Conservation (phyloP, 2,113 vertebrate species). For the Halichoeres trimaculatus region DNA sequence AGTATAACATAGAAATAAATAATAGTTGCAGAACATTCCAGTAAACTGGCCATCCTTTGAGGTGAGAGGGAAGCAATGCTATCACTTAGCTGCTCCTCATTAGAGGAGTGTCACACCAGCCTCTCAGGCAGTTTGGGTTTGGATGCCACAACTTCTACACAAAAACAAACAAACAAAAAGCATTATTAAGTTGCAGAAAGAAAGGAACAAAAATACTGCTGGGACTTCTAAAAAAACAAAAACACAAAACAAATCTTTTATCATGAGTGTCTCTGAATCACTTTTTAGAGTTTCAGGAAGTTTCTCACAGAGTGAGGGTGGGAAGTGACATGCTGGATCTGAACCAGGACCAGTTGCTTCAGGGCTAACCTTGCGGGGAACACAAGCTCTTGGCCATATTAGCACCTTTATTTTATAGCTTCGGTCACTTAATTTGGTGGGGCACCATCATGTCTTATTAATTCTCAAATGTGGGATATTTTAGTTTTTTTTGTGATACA, state of each 20-base stretch:
- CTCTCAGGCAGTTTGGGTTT: constrained; percentile 79
- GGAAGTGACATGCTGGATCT: no score
- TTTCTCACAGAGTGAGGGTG: no score
- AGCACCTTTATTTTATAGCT: constrained; percentile 49
- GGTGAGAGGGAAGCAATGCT: constrained; percentile 48
- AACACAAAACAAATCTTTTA: constrained; percentile 81
- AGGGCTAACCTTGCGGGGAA: no score
- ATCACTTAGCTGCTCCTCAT: constrained; percentile 61
- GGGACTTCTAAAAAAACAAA: constrained; percentile 76
- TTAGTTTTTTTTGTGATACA: not conserved
- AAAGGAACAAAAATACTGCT: constrained; percentile 61
- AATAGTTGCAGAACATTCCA: constrained; percentile 37
- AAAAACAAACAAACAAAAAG: constrained; percentile 16
- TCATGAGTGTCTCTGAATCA: constrained; percentile 66
- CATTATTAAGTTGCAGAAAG: constrained; percentile 54
- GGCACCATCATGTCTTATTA: constrained; percentile 8
- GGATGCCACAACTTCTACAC: constrained; percentile 59
- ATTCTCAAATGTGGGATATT: constrained; percentile 2
- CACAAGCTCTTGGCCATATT: no score
- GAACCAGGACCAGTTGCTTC: no score
- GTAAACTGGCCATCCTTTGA: constrained; percentile 54
- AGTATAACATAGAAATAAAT: constrained; percentile 27
- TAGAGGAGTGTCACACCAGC: constrained; percentile 51
- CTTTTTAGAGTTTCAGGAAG: constrained; percentile 75
- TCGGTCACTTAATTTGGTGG: constrained; percentile 24